Percentiles rank a stretch among this genome's conserved stretches.
phyloP scores from a whole-genome alignment of 2,888 invertebrate species.

The Drosophila paucipuncta region DNA sequence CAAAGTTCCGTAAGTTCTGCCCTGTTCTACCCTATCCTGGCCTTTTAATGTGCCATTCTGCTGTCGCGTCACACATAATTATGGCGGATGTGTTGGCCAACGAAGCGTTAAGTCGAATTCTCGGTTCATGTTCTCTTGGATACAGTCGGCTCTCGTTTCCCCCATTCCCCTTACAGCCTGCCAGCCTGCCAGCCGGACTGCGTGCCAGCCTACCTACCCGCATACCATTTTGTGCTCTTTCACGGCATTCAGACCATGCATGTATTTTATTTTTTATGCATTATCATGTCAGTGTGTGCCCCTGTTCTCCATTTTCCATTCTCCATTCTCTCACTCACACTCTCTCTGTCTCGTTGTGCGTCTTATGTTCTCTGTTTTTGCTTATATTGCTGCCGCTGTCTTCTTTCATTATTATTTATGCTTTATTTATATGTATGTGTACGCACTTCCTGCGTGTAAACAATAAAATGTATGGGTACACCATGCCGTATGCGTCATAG shows the following conservation, averaged over 20 bases:
- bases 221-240: slow-evolving; percentile 65
- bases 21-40: slow-evolving; percentile 16
- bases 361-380: slow-evolving; percentile 18
- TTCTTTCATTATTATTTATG: slow-evolving; percentile 81
- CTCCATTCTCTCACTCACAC: not conserved
- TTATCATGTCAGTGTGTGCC: slow-evolving; percentile 66
- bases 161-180: not conserved
- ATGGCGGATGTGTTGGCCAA: slow-evolving; percentile 81
- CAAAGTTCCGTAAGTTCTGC: slow-evolving; percentile 10
- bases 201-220: slow-evolving; percentile 26
- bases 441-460: slow-evolving; percentile 76
- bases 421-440: slow-evolving; percentile 73
- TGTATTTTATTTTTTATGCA: slow-evolving; percentile 80
- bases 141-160: slow-evolving; percentile 10
- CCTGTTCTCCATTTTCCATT: slow-evolving; percentile 2
- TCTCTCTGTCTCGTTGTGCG: not conserved
- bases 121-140: slow-evolving; percentile 62
- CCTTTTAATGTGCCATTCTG: slow-evolving; percentile 73
- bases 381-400: slow-evolving; percentile 34
- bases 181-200: not conserved
- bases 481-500: slow-evolving; percentile 71
- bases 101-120: slow-evolving; percentile 80
- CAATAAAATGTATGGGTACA: slow-evolving; percentile 66
- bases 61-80: slow-evolving; percentile 80
- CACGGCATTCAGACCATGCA: slow-evolving; percentile 60